These are phyloP conservation scores for Crotophaga sulcirostris DNA, from an alignment of 2,113 vertebrate species.

Conservation along the genomic window DNA sequence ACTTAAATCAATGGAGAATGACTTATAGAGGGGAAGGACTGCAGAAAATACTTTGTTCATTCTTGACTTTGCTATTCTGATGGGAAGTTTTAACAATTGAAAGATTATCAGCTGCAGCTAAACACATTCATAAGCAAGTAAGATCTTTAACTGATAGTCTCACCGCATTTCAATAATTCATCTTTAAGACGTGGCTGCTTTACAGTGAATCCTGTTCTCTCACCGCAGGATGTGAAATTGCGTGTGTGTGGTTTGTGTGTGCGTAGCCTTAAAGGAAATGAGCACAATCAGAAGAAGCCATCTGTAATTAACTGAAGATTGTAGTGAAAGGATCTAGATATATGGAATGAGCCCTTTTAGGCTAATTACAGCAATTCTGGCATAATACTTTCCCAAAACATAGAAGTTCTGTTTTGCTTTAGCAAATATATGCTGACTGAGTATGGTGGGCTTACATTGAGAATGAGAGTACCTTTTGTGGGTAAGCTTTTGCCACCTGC, in stretches of 20 bases:
- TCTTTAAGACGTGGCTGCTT: neutral
- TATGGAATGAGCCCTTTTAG: neutral
- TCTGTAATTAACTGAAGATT: neutral
- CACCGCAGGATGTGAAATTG: neutral
- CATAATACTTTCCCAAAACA: neutral
- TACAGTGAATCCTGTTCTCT: neutral
- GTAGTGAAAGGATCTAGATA: neutral
- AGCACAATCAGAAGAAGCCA: neutral
- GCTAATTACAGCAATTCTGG: conserved; percentile 2
- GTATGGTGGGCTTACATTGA: conserved; percentile 55
- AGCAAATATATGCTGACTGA: conserved; percentile 43
- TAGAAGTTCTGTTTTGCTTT: conserved; percentile 35
- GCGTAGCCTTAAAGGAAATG: neutral
- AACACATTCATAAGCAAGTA: neutral
- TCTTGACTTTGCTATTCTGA: neutral
- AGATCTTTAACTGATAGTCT: neutral
- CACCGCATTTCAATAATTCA: neutral
- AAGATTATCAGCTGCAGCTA: neutral
- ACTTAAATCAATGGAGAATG: neutral
- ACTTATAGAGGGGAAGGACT: neutral
- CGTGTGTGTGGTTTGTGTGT: neutral
- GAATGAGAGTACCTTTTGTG: conserved; percentile 69
- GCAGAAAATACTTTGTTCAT: neutral
- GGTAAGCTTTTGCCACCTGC: conserved; percentile 74
- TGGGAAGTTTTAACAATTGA: neutral